Conservation (phyloP, 1,140 invertebrate species). For the Drosophila trapezifrons region DNA sequence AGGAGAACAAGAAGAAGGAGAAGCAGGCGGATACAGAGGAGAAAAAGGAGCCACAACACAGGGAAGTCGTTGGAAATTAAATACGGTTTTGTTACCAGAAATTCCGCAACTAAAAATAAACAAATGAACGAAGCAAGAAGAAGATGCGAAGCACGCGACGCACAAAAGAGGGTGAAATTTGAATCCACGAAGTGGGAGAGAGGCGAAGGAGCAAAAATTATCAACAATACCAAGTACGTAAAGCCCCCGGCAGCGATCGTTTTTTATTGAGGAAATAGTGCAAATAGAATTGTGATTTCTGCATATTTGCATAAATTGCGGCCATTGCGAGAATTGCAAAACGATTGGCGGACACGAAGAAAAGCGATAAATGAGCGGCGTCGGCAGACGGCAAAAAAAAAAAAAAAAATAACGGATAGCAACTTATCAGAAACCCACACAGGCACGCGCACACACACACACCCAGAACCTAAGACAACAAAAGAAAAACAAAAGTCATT, state of each 20-base stretch:
- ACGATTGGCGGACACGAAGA: slow-evolving; percentile 34
- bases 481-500: slow-evolving; percentile 62
- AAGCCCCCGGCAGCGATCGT: slow-evolving; percentile 15
- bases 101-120: slow-evolving; percentile 78
- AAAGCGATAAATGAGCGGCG: slow-evolving; percentile 39
- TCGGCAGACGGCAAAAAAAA: slow-evolving; percentile 13
- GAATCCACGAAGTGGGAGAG: slow-evolving; percentile 9
- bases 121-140: slow-evolving; percentile 51
- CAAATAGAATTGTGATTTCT: slow-evolving; percentile 57
- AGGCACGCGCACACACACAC: slow-evolving; percentile 24
- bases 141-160: slow-evolving; percentile 45
- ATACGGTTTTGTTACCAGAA: slow-evolving; percentile 73
- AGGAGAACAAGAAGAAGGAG: slow-evolving; percentile 23
- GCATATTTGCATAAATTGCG: slow-evolving; percentile 68
- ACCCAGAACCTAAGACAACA: slow-evolving; percentile 70
- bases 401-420: slow-evolving; percentile 56
- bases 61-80: slow-evolving; percentile 64
- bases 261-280: slow-evolving; percentile 57
- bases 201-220: slow-evolving; percentile 19
- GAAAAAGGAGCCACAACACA: slow-evolving; percentile 30
- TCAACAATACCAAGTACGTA: slow-evolving; percentile 28
- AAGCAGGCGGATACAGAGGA: not conserved
- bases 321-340: slow-evolving; percentile 54
- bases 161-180: slow-evolving; percentile 25
- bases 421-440: slow-evolving; percentile 51